Evolutionary conservation across 2,888 invertebrate genomes (phyloP).

Genomic region (Lasioglossum morio): DNA sequence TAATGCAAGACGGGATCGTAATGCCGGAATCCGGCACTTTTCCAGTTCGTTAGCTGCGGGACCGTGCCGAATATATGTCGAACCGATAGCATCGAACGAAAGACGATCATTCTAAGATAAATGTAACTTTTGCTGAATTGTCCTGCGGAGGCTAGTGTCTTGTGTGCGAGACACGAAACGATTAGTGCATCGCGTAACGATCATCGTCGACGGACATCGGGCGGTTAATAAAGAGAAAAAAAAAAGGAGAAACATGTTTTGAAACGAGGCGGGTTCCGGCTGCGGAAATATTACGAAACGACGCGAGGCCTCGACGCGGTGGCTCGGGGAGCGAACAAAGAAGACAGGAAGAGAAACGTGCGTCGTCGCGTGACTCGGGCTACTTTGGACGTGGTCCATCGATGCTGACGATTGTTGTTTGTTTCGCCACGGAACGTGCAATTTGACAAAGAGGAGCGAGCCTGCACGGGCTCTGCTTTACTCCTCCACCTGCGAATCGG

Average conservation of each 20-base stretch:
- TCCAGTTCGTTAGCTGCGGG: not conserved
- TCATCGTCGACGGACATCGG: not conserved
- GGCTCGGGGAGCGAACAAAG: not conserved
- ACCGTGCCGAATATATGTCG: not conserved
- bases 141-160: too few species aligned
- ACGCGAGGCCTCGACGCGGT: not conserved
- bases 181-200: conserved; percentile 11
- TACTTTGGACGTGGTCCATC: conserved; percentile 27
- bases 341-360: conserved; percentile 17
- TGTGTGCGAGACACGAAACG: not conserved
- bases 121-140: not conserved
- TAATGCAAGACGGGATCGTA: not conserved
- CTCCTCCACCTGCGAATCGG: not conserved
- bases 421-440: conserved; percentile 16
- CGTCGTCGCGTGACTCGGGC: conserved; percentile 17
- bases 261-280: not conserved
- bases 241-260: not conserved
- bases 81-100: not conserved
- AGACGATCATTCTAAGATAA: not conserved
- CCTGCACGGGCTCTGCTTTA: not conserved
- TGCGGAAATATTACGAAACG: conserved; percentile 16
- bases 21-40: not conserved
- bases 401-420: conserved; percentile 36
- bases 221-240: not conserved
- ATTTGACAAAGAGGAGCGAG: conserved; percentile 21